Conservation (phyloP, 2,797 vertebrate genomes). For the Phoebastria nigripes region DNA sequence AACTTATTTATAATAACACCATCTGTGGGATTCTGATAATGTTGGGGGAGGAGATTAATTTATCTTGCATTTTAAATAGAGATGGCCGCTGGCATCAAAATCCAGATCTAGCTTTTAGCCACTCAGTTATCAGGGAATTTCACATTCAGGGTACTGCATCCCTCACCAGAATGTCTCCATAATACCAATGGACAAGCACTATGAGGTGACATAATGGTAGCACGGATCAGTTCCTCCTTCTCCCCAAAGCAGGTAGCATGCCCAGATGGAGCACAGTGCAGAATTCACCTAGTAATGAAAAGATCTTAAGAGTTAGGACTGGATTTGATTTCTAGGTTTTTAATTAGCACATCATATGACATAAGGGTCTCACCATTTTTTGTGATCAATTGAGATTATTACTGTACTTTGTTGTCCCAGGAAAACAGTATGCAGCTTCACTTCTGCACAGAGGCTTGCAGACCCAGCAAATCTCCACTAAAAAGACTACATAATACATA, state of each 20-base stretch:
- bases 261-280: not conserved
- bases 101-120: slow-evolving; percentile 45
- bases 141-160: not conserved
- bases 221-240: not conserved
- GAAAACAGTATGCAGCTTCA: not conserved
- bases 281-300: not conserved
- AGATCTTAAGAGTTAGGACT: not conserved
- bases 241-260: not conserved
- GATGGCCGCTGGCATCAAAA: slow-evolving; percentile 47
- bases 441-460: not conserved
- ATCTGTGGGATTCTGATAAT: slow-evolving; percentile 57
- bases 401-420: not conserved
- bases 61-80: slow-evolving; percentile 68
- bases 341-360: not conserved
- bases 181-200: not conserved
- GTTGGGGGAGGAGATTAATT: slow-evolving; percentile 55
- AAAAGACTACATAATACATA: not conserved
- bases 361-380: not conserved
- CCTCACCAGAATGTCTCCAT: not conserved
- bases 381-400: not conserved
- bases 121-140: slow-evolving; percentile 43
- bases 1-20: slow-evolving; percentile 61
- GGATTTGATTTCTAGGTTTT: not conserved
- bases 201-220: not conserved
- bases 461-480: not conserved